Evolutionary conservation across 2,888 invertebrate genomes (phyloP), one percentile per base, ranked within the genome.

Genomic region (Leuctra nigra): DNA sequence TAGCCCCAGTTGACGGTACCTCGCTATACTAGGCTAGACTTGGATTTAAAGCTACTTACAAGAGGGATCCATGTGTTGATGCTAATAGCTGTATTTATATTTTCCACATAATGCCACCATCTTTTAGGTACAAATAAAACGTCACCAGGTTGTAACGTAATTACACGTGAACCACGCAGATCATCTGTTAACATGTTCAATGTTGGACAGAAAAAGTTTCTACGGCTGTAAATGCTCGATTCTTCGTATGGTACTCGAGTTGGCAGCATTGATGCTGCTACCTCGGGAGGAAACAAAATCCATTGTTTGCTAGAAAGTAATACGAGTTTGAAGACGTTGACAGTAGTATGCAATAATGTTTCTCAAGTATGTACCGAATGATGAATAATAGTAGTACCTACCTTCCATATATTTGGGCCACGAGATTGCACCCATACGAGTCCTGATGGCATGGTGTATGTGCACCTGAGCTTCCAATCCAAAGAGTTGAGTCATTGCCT

Each of bases 21-120:
- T n/a, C n/a, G n/a, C n/a, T n/a, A n/a, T n/a, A n/a, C n/a, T n/a
- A n/a, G n/a, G n/a, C n/a, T n/a, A n/a, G n/a, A n/a, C n/a, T n/a
- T n/a, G n/a, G n/a, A n/a, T n/a, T n/a, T n/a, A n/a, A n/a, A n/a
- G 2, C 6, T 41, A 69, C 72, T 70, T 74, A 84, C 86, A 72
- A 87, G 72, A 46, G 90, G 87, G 61, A 96, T 70, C 75, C 91
- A 87, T 29, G 83, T 72, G 68, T 94, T 93, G n/a, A 83, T 70
- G 63, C 80, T 81, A 36, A 83, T 68, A 36, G 78, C 75, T 7
- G 77, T 72, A 14, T 75, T 72, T 39, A 74, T 60, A 60, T 77
- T 78, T 72, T 92, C 90, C 1, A 96, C 97, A 74, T 88, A 95
- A 75, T 97, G 97, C 97, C 97, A 98, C 96, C 97, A 98, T 59